Percentiles rank a stretch among this genome's conserved stretches.
Evolutionary conservation across 2,888 invertebrate genomes (phyloP).

Genomic region (Cheilosia impressa): DNA sequence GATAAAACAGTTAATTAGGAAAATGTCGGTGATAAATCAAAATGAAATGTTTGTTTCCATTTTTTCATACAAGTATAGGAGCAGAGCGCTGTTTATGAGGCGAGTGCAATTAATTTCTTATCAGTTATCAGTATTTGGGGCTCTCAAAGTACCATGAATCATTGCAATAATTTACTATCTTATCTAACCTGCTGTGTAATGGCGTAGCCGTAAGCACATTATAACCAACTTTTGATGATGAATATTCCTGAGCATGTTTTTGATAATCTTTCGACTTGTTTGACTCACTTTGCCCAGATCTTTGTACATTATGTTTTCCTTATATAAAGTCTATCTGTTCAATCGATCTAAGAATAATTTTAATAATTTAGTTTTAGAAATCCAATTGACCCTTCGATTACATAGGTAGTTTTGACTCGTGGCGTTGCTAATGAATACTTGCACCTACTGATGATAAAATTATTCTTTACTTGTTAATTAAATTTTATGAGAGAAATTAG

Average conservation of each 20-base stretch:
- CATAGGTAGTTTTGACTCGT: no score
- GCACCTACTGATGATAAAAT: background rate
- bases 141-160: constrained; percentile 5
- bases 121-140: constrained; percentile 15
- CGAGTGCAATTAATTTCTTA: constrained; percentile 34
- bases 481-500: background rate
- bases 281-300: no score
- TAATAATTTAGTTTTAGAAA: no score
- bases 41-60: background rate
- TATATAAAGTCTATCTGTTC: no score
- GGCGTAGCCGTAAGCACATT: background rate
- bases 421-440: no score
- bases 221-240: background rate
- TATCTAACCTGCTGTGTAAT: constrained; percentile 20
- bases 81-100: background rate
- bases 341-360: no score
- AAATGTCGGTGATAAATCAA: constrained; percentile 5
- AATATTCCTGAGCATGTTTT: no score
- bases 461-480: background rate
- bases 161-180: constrained; percentile 31
- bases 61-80: background rate
- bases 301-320: no score
- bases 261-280: no score
- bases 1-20: constrained; percentile 5
- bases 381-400: no score